Percentiles rank a stretch among this genome's conserved stretches.
Conservation (phyloP, 1,140 invertebrate species). For the Zaprionus inermis region DNA sequence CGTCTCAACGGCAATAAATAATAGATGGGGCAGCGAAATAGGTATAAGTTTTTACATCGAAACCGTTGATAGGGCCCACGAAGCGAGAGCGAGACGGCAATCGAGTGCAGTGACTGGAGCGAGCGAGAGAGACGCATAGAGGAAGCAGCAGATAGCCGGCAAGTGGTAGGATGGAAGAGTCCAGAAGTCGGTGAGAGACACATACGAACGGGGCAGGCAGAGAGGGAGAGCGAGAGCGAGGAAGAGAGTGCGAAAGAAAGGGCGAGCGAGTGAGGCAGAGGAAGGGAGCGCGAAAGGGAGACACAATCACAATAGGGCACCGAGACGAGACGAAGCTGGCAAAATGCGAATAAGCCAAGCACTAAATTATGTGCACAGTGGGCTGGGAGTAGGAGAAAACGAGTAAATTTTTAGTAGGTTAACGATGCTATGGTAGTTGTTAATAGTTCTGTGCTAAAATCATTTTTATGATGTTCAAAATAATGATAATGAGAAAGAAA, state of each 20-base stretch:
- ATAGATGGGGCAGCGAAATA: conserved; percentile 65
- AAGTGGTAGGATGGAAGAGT: not conserved
- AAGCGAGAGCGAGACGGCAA: conserved; percentile 25
- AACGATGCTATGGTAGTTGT: not conserved
- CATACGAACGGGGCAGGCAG: not conserved
- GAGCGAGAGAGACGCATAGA: not conserved
- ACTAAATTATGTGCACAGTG: conserved; percentile 74
- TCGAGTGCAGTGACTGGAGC: not conserved
- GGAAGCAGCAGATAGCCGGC: conserved; percentile 19
- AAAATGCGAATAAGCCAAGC: conserved; percentile 59
- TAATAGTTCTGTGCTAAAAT: too few relatives aligned
- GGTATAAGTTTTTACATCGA: conserved; percentile 75
- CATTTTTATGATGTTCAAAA: too few relatives aligned
- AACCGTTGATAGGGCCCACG: conserved; percentile 46
- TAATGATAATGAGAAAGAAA: too few relatives aligned
- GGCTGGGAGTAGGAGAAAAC: not conserved
- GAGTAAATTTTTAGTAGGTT: not conserved
- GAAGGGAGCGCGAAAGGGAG: not conserved
- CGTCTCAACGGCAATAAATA: conserved; percentile 79
- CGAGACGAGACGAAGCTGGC: conserved; percentile 20
- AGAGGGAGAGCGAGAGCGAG: not conserved
- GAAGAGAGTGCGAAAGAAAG: not conserved
- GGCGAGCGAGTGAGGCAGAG: not conserved
- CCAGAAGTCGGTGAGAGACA: not conserved
- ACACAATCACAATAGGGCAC: conserved; percentile 30